A percentile compares a stretch with the other conserved stretches of the same genome.
Conservation (phyloP, 2,797 vertebrate species). For the Danio albolineatus region DNA sequence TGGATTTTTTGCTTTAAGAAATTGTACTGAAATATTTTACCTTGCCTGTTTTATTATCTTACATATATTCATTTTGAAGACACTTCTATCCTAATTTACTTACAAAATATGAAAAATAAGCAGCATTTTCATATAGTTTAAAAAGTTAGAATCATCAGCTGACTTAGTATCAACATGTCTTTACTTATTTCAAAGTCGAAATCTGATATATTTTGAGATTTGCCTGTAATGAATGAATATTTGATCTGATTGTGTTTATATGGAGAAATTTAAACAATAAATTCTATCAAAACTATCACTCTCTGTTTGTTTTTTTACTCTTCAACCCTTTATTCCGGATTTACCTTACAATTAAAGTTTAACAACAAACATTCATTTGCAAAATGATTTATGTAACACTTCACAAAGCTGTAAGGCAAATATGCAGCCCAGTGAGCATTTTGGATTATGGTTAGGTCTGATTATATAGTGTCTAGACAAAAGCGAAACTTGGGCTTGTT, state of each 20-base stretch:
- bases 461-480: no score
- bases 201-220: neutral
- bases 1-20: neutral
- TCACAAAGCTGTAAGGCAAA: no score
- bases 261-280: slow-evolving; percentile 30
- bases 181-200: slow-evolving; percentile 14
- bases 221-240: neutral
- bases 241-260: slow-evolving; percentile 40
- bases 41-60: slow-evolving; percentile 26
- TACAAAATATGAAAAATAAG: neutral
- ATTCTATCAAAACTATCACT: slow-evolving; percentile 30
- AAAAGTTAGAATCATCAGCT: neutral
- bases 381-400: no score
- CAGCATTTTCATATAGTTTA: neutral
- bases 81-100: neutral
- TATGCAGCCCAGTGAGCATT: no score
- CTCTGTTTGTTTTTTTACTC: neutral
- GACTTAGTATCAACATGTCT: neutral
- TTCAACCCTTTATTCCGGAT: neutral
- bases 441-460: no score
- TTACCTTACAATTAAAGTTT: no score
- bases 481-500: no score
- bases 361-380: no score
- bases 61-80: neutral
- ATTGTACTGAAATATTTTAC: neutral